phyloP scores from a whole-genome alignment of 2,797 vertebrate species.

The Adrianichthys oophorus region DNA sequence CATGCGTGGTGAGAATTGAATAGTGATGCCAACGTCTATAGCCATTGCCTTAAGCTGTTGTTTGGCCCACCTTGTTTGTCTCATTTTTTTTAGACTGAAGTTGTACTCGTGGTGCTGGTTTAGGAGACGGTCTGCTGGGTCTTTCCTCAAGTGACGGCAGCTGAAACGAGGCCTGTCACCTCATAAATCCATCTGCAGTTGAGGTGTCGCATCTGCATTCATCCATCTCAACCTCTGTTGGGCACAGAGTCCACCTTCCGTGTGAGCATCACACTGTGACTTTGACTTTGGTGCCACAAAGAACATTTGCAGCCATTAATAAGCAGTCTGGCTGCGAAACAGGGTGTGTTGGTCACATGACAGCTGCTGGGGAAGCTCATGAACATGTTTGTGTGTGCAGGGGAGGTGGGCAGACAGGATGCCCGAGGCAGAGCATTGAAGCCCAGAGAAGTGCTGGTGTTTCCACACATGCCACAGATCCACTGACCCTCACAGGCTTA shows the following conservation, averaged over 20 bases:
- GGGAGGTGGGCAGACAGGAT: conserved; percentile 27
- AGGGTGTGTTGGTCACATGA: conserved; percentile 42
- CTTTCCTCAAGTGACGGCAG: conserved; percentile 37
- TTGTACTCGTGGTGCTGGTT: conserved; percentile 32
- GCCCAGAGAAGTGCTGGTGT: conserved; percentile 55
- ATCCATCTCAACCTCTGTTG: conserved; percentile 53
- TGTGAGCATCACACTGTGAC: conserved; percentile 58
- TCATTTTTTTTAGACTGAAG: conserved; percentile 50
- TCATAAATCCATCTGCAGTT: conserved; percentile 54
- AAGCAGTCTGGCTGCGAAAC: conserved; percentile 59
- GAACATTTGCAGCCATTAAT: conserved; percentile 68
- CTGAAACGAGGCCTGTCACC: conserved; percentile 48
- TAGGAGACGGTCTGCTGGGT: conserved; percentile 43
- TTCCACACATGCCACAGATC: conserved; percentile 72
- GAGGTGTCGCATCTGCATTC: conserved; percentile 50
- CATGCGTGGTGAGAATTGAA: conserved; percentile 61
- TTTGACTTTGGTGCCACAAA: conserved; percentile 54
- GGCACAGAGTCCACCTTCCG: conserved; percentile 42
- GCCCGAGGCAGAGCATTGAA: conserved; percentile 48
- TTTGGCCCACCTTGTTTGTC: conserved; percentile 16
- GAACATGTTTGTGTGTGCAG: conserved; percentile 5
- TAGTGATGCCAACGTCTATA: conserved; percentile 50
- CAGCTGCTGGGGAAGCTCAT: conserved; percentile 28
- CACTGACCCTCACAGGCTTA: conserved; percentile 69
- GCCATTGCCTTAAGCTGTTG: conserved; percentile 51